Base-by-base conservation (phyloP, 2,888 invertebrate genomes). In the Drosophila infuscata region DNA sequence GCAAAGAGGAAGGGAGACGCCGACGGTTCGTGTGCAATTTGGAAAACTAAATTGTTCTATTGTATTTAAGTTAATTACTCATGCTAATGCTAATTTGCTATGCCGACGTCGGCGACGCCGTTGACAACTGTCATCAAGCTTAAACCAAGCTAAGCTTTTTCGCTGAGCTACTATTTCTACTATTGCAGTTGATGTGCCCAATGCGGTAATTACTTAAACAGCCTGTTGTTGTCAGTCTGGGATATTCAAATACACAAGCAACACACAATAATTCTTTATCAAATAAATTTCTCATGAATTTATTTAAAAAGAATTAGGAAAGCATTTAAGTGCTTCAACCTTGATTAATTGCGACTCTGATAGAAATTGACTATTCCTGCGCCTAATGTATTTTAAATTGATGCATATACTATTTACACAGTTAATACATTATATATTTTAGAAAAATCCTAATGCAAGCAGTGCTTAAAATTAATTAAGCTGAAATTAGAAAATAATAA, bases 11-110 rank as follows among this genome's bases (percentile, higher is more conserved):
- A 30, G n/a, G 29, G n/a, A 11, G 32, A n/a, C 41, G 36, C 56
- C 60, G 75, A 61, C 63, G 67, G 54, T 71, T 73, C 85, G 79
- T 69, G 73, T 74, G 79, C 84, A 89, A 88, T 89, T 89, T 79
- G 76, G 68, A 78, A 83, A 88, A 87, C 84, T 89, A 87, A 88
- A 89, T 88, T 87, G 88, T 85, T 75, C 85, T 81, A 89, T 89
- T 89, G 88, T 87, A 85, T 89, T 88, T 88, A 89, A 89, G 89
- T 88, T 88, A 88, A 88, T 88, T 89, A 88, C 85, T 89, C 88
- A 81, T 77, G 82, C 89, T 88, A 88, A 88, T 88, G 83, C 82
- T 89, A 89, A 88, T 88, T 88, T 85, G 79, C 67, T 66, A 59
- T 62, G 75, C 62, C 56, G 68, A 59, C 60, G 61, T 51, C 65